Conservation (phyloP, 2,888 invertebrate genomes). For the Tipula vernalis region DNA sequence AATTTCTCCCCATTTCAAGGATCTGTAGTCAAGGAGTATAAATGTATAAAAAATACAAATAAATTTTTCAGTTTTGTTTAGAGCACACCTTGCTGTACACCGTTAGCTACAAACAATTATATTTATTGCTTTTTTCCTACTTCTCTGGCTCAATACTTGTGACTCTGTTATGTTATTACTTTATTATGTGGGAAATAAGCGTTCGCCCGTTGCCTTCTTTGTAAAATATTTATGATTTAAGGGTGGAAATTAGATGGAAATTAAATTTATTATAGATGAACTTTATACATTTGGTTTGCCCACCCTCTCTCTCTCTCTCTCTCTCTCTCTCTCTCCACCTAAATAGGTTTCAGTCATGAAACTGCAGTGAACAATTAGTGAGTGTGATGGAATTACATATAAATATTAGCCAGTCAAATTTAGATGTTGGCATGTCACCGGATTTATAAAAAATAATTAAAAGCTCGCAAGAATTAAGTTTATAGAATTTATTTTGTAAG, state of each 20-base stretch:
- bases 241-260: neutral
- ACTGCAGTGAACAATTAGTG: too few species aligned
- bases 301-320: too few species aligned
- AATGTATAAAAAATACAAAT: neutral
- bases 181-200: neutral
- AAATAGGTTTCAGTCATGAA: too few species aligned
- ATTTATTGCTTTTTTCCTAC: neutral
- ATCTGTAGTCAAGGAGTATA: neutral
- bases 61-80: neutral
- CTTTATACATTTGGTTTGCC: too few species aligned
- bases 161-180: neutral
- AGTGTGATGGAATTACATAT: too few species aligned
- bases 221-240: neutral
- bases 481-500: too few species aligned
- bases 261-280: neutral
- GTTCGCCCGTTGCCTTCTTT: neutral
- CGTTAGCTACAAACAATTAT: neutral
- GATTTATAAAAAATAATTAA: too few species aligned
- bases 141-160: neutral
- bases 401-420: too few species aligned
- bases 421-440: too few species aligned
- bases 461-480: too few species aligned
- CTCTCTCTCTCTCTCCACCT: too few species aligned
- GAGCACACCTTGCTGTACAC: neutral
- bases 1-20: neutral